Evolutionary conservation across 2,113 vertebrate genomes (phyloP).

Genomic region (Oriolus oriolus): DNA sequence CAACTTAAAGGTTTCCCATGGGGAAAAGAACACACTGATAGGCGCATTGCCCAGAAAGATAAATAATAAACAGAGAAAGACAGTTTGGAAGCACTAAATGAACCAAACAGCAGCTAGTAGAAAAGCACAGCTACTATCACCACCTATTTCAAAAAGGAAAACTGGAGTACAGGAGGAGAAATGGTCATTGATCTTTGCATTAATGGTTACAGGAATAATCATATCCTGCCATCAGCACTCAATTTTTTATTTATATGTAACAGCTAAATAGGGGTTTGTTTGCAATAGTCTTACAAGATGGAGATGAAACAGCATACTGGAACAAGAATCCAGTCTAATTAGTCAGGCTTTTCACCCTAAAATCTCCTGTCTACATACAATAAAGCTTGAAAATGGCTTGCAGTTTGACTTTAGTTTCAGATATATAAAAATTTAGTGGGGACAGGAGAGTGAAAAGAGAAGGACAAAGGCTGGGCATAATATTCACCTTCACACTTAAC

Average conservation of each 20-base stretch:
- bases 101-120: neutral
- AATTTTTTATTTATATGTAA: neutral
- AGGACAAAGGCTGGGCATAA: neutral
- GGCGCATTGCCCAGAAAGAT: fast-evolving
- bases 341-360: neutral
- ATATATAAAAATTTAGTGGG: neutral
- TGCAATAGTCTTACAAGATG: neutral
- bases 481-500: conserved; percentile 2
- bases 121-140: neutral
- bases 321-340: neutral
- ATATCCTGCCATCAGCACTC: neutral
- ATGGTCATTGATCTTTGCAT: neutral
- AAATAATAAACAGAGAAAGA: neutral
- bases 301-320: neutral
- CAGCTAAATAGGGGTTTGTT: neutral
- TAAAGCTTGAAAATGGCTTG: neutral
- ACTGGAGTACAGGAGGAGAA: neutral
- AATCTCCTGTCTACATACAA: neutral
- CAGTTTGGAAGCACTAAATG: neutral
- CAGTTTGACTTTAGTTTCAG: neutral
- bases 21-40: neutral
- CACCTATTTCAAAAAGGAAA: neutral
- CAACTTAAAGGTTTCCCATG: neutral
- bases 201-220: neutral
- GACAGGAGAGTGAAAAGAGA: neutral